Conservation (phyloP, 2,888 invertebrate species). For the Lumbricus terrestris region DNA sequence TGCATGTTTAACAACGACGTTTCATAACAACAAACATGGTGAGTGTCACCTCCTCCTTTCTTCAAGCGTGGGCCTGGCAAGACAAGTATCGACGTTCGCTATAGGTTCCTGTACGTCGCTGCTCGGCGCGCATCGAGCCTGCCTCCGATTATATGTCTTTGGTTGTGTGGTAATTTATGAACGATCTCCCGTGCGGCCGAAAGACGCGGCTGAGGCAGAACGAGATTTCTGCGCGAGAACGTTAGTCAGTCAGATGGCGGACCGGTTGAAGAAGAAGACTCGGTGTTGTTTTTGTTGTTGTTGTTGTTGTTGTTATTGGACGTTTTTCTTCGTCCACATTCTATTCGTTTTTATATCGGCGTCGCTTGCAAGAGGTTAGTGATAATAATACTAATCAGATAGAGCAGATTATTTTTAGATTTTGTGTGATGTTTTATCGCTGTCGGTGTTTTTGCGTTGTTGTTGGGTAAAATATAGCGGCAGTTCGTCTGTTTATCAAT, state of each 20-base stretch:
- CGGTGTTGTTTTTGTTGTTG: too few relatives aligned
- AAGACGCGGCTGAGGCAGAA: neutral
- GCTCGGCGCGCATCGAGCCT: neutral
- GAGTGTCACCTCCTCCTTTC: too few relatives aligned
- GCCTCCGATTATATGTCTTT: neutral
- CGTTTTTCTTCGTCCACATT: neutral
- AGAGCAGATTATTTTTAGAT: neutral
- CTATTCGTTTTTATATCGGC: neutral
- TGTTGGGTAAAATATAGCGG: too few relatives aligned
- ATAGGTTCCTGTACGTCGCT: neutral
- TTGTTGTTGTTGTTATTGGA: neutral
- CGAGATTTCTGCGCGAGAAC: neutral
- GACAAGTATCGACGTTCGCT: neutral
- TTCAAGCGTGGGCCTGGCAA: neutral
- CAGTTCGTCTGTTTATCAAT: neutral
- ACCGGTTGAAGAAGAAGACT: neutral
- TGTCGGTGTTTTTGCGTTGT: neutral
- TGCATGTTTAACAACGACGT: too few relatives aligned
- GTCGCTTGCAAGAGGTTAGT: neutral
- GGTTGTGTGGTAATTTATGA: neutral
- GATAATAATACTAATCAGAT: neutral
- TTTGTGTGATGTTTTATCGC: neutral
- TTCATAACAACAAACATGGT: too few relatives aligned
- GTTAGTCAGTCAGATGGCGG: constrained; percentile 3
- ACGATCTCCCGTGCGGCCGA: neutral